Percentiles rank a stretch among this genome's conserved stretches.
phyloP scores from a whole-genome alignment of 2,888 invertebrate species.

The Cheilosia impressa region DNA sequence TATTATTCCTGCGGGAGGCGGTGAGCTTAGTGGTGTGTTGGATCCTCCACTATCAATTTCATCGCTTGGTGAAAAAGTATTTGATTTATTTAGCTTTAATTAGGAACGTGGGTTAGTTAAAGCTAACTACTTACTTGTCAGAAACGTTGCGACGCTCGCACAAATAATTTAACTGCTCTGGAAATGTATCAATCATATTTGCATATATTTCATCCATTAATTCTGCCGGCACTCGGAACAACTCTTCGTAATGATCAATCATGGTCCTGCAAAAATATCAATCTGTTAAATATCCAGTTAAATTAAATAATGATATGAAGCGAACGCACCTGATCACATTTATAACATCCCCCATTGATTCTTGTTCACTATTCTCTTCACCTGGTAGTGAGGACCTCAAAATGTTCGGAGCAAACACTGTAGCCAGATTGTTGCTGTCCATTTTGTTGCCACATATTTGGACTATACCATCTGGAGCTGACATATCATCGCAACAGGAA shows the following conservation, averaged over 20 bases:
- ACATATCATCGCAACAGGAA: slow-evolving; percentile 79
- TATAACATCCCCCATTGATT: slow-evolving; percentile 92
- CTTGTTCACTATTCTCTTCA: slow-evolving; percentile 78
- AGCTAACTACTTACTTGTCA: slow-evolving; percentile 71
- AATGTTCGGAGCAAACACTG: slow-evolving; percentile 97
- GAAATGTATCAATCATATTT: slow-evolving; percentile 93
- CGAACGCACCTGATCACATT: slow-evolving; percentile 89
- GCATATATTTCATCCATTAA: slow-evolving; percentile 94
- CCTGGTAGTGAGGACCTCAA: slow-evolving; percentile 87
- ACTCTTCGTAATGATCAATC: slow-evolving; percentile 89
- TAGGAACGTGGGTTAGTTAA: background rate
- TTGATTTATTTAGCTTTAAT: background rate
- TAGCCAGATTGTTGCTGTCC: slow-evolving; percentile 96
- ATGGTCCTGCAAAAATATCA: slow-evolving; percentile 84
- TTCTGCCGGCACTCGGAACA: slow-evolving; percentile 91
- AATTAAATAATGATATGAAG: background rate
- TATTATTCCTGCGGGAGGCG: slow-evolving; percentile 50
- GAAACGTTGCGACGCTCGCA: slow-evolving; percentile 80
- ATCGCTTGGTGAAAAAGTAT: slow-evolving; percentile 61
- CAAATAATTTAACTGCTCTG: slow-evolving; percentile 90
- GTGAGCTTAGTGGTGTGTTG: slow-evolving; percentile 74
- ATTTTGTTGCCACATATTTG: slow-evolving; percentile 91
- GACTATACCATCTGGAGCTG: slow-evolving; percentile 77
- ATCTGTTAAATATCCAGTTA: background rate
- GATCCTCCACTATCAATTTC: slow-evolving; percentile 74